Evolutionary conservation across 2,113 vertebrate species (phyloP).

Genomic region (Taxidea taxus): DNA sequence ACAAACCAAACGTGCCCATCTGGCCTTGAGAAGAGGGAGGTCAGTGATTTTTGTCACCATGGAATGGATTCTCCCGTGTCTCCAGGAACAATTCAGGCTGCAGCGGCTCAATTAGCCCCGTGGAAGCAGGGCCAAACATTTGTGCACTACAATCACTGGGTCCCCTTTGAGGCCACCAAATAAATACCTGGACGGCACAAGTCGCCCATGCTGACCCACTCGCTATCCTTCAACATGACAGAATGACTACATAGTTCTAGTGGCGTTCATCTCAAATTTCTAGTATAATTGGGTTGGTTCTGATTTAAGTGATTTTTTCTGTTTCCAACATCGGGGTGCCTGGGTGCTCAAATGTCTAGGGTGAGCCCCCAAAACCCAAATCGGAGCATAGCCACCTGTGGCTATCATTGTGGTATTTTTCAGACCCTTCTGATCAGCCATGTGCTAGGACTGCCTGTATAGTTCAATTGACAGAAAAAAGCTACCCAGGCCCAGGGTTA

Average conservation of each 20-base stretch:
- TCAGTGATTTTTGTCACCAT: not conserved
- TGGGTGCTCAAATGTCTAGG: not conserved
- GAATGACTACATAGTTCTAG: not conserved
- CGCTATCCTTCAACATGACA: not conserved
- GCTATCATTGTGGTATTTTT: not conserved
- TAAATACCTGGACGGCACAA: not conserved
- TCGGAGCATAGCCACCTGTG: not conserved
- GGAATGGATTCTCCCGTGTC: not conserved
- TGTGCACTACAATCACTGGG: not conserved
- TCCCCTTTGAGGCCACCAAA: not conserved
- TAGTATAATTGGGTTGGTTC: not conserved
- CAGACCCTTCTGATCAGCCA: not conserved
- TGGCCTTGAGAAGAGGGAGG: not conserved
- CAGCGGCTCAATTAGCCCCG: too few species aligned
- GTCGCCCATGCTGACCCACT: not conserved
- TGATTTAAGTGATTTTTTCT: not conserved
- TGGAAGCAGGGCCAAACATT: not conserved
- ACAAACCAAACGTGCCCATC: not conserved
- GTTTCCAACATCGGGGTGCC: not conserved
- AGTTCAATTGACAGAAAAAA: not conserved
- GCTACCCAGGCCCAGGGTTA: not conserved
- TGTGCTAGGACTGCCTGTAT: not conserved
- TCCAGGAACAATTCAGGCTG: not conserved
- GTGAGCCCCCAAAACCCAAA: not conserved
- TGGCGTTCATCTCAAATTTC: not conserved